Conservation (phyloP, 2,797 vertebrate genomes). For the Dromococcyx pavoninus region DNA sequence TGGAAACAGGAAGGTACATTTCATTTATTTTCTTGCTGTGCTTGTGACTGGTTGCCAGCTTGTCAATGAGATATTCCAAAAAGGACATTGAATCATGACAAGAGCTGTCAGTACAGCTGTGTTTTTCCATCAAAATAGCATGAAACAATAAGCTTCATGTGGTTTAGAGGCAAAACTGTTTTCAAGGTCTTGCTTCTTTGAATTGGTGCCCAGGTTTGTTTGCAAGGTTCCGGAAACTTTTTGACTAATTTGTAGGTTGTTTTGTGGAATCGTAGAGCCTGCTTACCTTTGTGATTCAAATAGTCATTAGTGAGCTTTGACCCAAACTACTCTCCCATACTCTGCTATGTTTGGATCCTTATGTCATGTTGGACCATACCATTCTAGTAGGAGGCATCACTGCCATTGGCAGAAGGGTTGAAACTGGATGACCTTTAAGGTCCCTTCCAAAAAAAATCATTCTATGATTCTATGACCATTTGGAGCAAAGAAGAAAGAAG, state of each 20-base stretch:
- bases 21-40: background rate
- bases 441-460: too few species aligned
- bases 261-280: background rate
- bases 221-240: background rate
- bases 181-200: background rate
- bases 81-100: slow-evolving; percentile 31
- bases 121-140: background rate
- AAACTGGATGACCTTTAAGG: too few species aligned
- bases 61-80: background rate
- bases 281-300: background rate
- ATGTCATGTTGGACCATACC: background rate
- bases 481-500: background rate
- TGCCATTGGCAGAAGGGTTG: too few species aligned
- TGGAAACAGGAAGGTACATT: background rate
- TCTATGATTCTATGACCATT: too few species aligned
- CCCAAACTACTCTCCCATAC: background rate
- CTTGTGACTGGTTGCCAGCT: background rate
- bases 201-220: background rate
- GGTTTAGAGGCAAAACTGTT: background rate
- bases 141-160: background rate
- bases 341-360: background rate
- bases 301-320: background rate
- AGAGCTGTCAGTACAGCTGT: background rate
- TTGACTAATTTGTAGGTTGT: background rate
- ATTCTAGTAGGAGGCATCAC: background rate